Conservation (phyloP, 2,113 vertebrate species). For the Carassius gibelio region DNA sequence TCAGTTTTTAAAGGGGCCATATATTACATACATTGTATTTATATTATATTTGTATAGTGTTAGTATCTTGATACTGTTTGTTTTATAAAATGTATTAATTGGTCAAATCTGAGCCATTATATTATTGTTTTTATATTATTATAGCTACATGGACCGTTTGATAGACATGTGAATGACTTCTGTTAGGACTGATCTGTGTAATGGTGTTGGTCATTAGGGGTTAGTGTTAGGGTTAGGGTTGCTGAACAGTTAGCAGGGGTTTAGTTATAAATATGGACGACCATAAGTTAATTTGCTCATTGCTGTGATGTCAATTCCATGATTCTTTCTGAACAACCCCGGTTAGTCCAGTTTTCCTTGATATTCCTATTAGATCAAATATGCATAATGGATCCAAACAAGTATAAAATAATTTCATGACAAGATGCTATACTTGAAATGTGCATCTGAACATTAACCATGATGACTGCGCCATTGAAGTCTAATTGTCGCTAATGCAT, state of each 20-base stretch:
- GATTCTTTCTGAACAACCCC: neutral
- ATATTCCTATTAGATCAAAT: neutral
- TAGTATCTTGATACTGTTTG: too few relatives aligned
- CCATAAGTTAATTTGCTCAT: neutral
- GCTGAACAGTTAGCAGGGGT: neutral
- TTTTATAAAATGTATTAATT: neutral
- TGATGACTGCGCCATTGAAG: neutral
- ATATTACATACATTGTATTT: neutral
- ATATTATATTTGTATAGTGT: neutral
- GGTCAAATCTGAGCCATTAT: neutral
- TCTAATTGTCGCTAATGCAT: constrained; percentile 20
- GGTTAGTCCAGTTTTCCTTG: neutral
- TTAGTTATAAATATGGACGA: neutral
- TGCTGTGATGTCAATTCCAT: neutral
- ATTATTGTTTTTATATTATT: neutral
- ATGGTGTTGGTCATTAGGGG: neutral
- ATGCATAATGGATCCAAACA: neutral
- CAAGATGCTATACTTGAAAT: neutral
- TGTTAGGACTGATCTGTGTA: neutral
- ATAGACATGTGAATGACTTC: neutral
- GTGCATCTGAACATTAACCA: constrained; percentile 3
- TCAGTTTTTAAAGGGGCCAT: neutral
- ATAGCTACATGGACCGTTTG: neutral
- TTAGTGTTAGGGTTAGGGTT: too few relatives aligned
- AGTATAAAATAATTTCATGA: neutral